Evolutionary conservation across 2,888 invertebrate genomes (phyloP), one percentile per base, ranked within the genome.

Genomic region (Epirrhoe tristata): DNA sequence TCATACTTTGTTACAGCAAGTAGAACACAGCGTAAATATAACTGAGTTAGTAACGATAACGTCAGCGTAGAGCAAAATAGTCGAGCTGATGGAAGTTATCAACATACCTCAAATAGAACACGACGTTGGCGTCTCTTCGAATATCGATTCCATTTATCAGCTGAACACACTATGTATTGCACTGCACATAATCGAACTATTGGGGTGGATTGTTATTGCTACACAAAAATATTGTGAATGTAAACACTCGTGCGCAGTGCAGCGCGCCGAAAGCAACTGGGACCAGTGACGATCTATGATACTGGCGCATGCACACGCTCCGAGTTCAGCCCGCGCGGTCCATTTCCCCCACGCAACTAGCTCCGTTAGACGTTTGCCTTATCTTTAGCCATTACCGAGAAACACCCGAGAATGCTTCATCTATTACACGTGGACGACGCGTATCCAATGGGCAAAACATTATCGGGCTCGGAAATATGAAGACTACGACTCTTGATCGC

Each of bases 341-440:
- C 92, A 93, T 91, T 93, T 92, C 93, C 93, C 93, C 93, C 93
- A 92, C 93, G 91, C 92, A 84, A 82, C 86, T 84, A 86, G 86
- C 87, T 84, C 90, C 90, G 91, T 91, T 92, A 91, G 90, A 91
- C 82, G 81, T 83, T 84, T 83, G 81, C 82, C 81, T 81, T 85
- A 81, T 87, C 83, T 81, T 83, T 80, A 81, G 73, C 74, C 78
- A 77, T 81, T 68, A 69, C 74, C 63, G 68, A 69, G 68, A 62
- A 66, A 77, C 58, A 66, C 50, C 63, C 58, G 63, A 43, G 58
- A 61, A 68, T 51, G 57, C 51, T 59, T 50, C 51, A 63, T 48
- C 34, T 51, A 54, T 52, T 46, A 59, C 52, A 59, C 52, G 56
- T 56, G 43, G 54, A 62, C 43, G 58, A 63, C 63, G 62, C 63